Base-by-base conservation (phyloP, 2,113 vertebrate genomes). In the Plecturocebus donacophilus region DNA sequence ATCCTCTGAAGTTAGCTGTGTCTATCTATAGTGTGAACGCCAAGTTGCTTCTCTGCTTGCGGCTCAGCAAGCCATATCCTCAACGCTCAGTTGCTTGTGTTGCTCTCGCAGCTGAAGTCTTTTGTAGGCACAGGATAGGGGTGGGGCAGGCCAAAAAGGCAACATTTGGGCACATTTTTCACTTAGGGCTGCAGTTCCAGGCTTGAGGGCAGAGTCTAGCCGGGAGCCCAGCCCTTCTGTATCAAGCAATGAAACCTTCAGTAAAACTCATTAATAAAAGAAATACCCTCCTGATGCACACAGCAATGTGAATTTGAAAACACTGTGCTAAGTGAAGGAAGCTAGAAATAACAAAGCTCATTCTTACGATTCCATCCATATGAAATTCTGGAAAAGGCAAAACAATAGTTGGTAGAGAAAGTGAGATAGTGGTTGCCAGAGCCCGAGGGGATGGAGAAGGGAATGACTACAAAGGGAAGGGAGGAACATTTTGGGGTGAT, bases 401-500 rank as follows among this genome's bases (percentile, higher is more conserved):
- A 54, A 7, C 35, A 32, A 7, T 13, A 23, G 3, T n/a, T 45
- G 32, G 35, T 23, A 40, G n/a, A 35, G n/a, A 64, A 82, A 70
- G 56, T 49, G 64, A 30, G 32, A 12, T 19, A 17, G 12, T 17
- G 12, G 52, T 12, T 49, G 17, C 42, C 61, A 32, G 56, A 21
- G 17, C 25, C 47, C 11, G 77, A 83, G 58, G 16, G 3, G 2
- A 0, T 25, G 4, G 16, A 47, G 38, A 16, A 25, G 32, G 16
- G 19, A 19, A 49, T 11, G 38, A 13, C 27, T 9, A 3, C 32
- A 40, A 64, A 21, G 40, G 56, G 40, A 12, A 21, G 7, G 0
- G 7, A 17, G 13, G 14, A 1, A 5, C 25, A 2, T 38, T 8
- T 25, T 3, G 9, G 35, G 64, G 6, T 5, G 11, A n/a, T 10